phyloP scores from a whole-genome alignment of 2,888 invertebrate genomes.

The Drosophila aldrichi region DNA sequence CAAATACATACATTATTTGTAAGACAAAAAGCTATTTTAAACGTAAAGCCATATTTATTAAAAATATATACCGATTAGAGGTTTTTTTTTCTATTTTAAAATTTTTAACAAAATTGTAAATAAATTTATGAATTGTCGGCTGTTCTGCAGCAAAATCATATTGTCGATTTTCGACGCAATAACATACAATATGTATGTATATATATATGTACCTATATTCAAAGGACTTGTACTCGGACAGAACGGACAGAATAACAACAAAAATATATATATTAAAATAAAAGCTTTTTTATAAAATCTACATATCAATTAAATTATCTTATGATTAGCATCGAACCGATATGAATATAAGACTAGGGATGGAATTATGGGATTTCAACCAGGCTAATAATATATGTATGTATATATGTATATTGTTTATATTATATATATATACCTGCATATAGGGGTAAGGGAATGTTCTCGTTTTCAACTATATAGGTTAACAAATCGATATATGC shows the following conservation, averaged over 20 bases:
- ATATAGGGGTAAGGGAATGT: no score
- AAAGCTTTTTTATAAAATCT: background rate
- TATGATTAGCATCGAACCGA: no score
- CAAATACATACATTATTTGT: background rate
- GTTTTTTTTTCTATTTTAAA: background rate
- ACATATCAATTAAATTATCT: background rate
- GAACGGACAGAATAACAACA: background rate
- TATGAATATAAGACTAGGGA: no score
- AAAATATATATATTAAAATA: background rate
- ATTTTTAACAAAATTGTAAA: background rate
- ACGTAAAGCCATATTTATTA: background rate
- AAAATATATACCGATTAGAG: background rate
- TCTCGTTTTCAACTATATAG: no score
- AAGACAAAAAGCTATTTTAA: background rate
- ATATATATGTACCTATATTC: background rate
- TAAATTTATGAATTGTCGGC: slow-evolving; percentile 7
- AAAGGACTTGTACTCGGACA: slow-evolving; percentile 18
- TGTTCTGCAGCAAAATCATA: background rate
- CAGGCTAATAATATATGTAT: no score
- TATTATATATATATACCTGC: no score
- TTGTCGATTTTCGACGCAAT: background rate
- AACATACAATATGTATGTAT: background rate
- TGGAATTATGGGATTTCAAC: no score
- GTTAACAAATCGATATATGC: no score
- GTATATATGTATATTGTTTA: no score